These are phyloP conservation scores for Euwallacea similis DNA, from an alignment of 1,140 invertebrate species.

Conservation along the genomic window DNA sequence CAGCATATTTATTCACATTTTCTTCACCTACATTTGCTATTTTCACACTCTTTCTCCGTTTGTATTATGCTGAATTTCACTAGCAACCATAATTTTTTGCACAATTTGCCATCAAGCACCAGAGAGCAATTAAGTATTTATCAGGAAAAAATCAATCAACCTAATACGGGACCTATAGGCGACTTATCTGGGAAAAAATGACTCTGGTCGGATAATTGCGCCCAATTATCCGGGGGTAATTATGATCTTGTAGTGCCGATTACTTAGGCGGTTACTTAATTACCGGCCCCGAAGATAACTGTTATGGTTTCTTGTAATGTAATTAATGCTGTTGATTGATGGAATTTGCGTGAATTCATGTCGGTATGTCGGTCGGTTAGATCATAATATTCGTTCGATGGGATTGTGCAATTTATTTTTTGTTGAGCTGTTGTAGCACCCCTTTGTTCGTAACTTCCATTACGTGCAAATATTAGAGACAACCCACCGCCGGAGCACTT, in stretches of 20 bases:
- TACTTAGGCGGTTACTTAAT: constrained; percentile 1
- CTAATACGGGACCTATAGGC: not conserved
- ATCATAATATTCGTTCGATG: not conserved
- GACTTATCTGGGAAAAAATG: not conserved
- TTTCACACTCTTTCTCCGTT: too few relatives aligned
- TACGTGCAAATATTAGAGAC: not conserved
- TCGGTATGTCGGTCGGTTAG: not conserved
- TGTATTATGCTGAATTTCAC: too few relatives aligned
- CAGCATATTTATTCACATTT: too few relatives aligned
- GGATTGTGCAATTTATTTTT: not conserved
- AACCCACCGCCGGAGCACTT: not conserved
- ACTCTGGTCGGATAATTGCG: not conserved
- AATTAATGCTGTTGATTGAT: not conserved
- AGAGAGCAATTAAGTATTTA: too few relatives aligned
- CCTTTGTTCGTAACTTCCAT: not conserved
- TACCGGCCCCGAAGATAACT: constrained; percentile 2
- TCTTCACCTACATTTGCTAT: too few relatives aligned
- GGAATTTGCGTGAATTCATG: not conserved
- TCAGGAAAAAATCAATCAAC: not conserved
- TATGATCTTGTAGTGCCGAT: not conserved
- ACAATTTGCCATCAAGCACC: too few relatives aligned
- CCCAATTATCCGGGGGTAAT: not conserved
- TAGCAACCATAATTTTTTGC: too few relatives aligned
- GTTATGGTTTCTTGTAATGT: constrained; percentile 3
- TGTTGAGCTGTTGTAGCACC: not conserved